Percentiles rank a stretch among this genome's conserved stretches.
phyloP scores from a whole-genome alignment of 2,888 invertebrate species.

The Notodonta dromedarius region DNA sequence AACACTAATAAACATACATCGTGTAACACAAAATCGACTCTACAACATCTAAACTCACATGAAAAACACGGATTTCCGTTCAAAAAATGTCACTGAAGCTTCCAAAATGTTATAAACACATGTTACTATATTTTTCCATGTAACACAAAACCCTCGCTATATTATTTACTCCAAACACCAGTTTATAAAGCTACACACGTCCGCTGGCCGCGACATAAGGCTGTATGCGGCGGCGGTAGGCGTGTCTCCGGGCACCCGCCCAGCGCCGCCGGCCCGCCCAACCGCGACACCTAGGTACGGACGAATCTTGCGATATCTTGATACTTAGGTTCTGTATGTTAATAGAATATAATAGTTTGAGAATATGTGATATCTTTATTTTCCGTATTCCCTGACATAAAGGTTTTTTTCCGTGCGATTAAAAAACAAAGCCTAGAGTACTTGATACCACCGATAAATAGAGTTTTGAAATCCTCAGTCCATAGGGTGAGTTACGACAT shows the following conservation, averaged over 20 bases:
- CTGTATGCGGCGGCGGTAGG: slow-evolving; percentile 55
- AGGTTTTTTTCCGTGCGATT: no score
- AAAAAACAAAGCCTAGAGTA: no score
- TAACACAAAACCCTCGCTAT: not conserved
- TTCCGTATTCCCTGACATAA: not conserved
- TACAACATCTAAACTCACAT: no score
- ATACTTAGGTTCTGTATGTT: slow-evolving; percentile 15
- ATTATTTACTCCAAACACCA: slow-evolving; percentile 40
- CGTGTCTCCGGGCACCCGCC: slow-evolving; percentile 71
- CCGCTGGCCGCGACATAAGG: slow-evolving; percentile 21
- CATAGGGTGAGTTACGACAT: no score
- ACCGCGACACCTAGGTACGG: slow-evolving; percentile 44
- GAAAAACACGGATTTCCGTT: no score
- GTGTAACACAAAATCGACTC: no score
- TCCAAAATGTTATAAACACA: not conserved
- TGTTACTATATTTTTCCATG: not conserved
- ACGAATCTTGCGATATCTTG: slow-evolving; percentile 44
- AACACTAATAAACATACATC: no score
- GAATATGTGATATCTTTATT: not conserved
- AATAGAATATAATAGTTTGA: slow-evolving; percentile 8
- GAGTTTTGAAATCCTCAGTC: no score
- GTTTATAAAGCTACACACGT: slow-evolving; percentile 21
- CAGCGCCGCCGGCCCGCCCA: slow-evolving; percentile 68
- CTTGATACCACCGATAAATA: no score
- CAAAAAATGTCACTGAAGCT: not conserved